Base-by-base conservation (phyloP, 2,888 invertebrate genomes). In the Eilema sororculum region DNA sequence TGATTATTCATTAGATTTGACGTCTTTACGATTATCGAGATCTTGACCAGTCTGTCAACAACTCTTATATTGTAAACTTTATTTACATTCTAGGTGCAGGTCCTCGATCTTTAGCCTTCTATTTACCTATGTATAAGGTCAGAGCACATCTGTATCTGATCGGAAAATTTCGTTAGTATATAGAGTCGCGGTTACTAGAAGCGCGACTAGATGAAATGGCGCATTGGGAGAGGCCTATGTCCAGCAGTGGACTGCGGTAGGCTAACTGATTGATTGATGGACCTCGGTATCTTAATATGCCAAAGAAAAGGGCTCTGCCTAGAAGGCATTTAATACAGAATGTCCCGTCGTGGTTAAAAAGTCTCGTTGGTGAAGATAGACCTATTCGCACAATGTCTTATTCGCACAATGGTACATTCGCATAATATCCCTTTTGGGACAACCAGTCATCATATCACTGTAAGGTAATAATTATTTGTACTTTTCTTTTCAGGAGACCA, bases 401-500 rank as follows among this genome's bases (percentile, higher is more conserved):
- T 46, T 20, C 46, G 46, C 20, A 46, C 3, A 28, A 28, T 4
- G 2, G 2, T 28, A 2, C 28, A 46, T 46, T 20, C 20, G 20
- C 46, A 46, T 13, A 46, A 46, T 20, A 13, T 46, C 2, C 46
- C 20, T 20, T 5, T 46, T 3, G 0, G 41, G 41, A 0, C 10
- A 8, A 41, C 6, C 41, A 20, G 12, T 6, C 33, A 37, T 20
- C 10, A 37, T 12, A 37, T 28, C 12, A 28, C 24, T 58, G 24
- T 58, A 58, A 25, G 5, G 5, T 13, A 24, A 24, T 24, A 57
- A 24, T 57, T 0, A 0, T 57, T 24, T 24, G 1, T 57, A 13
- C 12, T 30, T 30, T 64, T 63, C 59, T 87, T 87, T 22, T 30
- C 87, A 95, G 95, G 95, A 95, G 68, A 91, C 95, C 22, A 89